phyloP scores from a whole-genome alignment of 1,140 invertebrate species.

The Wasmannia auropunctata region DNA sequence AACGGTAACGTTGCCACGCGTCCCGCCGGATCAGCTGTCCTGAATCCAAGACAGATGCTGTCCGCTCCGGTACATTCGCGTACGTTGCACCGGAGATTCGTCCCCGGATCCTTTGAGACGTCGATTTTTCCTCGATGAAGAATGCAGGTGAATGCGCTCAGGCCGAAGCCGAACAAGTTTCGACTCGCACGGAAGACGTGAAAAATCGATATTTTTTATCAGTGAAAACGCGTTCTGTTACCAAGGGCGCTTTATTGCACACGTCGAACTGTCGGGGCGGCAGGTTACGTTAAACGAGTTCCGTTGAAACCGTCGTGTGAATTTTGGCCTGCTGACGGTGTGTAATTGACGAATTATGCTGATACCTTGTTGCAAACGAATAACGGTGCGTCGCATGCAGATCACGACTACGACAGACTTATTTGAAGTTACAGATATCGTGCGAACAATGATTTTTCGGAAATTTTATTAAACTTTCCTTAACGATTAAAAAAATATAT shows the following conservation, averaged over 20 bases:
- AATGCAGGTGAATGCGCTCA: constrained; percentile 80
- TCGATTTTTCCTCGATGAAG: constrained; percentile 77
- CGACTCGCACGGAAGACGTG: constrained; percentile 41
- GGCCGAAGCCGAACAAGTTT: constrained; percentile 62
- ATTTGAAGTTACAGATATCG: not conserved
- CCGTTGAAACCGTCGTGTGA: constrained; percentile 48
- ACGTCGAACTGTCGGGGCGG: constrained; percentile 33
- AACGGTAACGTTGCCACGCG: constrained; percentile 78
- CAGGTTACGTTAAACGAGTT: constrained; percentile 58
- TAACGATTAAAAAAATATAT: not conserved
- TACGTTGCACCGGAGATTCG: constrained; percentile 45
- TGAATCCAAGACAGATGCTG: constrained; percentile 79
- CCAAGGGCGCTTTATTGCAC: constrained; percentile 41
- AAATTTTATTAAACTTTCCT: not conserved
- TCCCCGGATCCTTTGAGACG: constrained; percentile 68
- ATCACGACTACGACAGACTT: not conserved
- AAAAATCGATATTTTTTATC: constrained; percentile 67
- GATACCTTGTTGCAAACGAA: constrained; percentile 45
- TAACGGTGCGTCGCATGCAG: constrained; percentile 21
- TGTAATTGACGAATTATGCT: constrained; percentile 60
- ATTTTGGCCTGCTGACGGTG: constrained; percentile 40
- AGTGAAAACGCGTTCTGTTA: constrained; percentile 53
- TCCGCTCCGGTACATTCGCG: constrained; percentile 49
- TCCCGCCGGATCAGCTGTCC: constrained; percentile 73
- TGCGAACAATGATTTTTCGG: not conserved